These are phyloP conservation scores for Syncerus caffer DNA, from an alignment of 2,797 vertebrate species.

Conservation along the genomic window DNA sequence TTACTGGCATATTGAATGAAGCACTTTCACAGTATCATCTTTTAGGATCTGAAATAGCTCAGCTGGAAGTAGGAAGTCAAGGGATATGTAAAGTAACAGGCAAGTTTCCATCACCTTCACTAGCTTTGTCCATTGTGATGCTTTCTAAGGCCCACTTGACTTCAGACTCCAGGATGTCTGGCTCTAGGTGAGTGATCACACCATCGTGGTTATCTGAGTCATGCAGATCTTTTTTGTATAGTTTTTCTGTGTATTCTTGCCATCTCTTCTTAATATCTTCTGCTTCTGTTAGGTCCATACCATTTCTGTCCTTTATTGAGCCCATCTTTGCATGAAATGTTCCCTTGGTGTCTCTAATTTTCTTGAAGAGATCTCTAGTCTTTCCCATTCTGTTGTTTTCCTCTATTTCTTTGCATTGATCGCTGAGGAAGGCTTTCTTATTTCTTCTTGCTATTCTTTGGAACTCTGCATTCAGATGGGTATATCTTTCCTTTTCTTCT, in stretches of 20 bases:
- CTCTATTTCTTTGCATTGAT: not conserved
- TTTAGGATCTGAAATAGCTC: not conserved
- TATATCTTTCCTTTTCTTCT: not conserved
- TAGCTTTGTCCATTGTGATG: not conserved
- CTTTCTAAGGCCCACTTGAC: not conserved
- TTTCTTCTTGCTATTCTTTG: not conserved
- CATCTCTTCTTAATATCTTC: not conserved
- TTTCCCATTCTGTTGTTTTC: not conserved
- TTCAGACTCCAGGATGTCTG: not conserved
- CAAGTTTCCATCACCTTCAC: not conserved
- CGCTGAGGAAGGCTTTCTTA: not conserved
- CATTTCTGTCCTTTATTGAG: not conserved
- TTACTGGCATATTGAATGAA: not conserved
- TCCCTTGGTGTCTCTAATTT: not conserved
- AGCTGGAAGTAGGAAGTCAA: not conserved
- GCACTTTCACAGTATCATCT: not conserved
- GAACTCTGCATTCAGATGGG: not conserved
- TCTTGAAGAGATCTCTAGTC: not conserved
- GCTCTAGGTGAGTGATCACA: not conserved
- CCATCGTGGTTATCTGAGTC: not conserved
- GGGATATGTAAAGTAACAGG: no score
- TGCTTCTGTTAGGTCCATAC: not conserved
- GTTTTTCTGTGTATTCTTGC: not conserved
- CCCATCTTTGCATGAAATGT: not conserved
- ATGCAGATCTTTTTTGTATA: not conserved